These are phyloP conservation scores for Polypedilum vanderplanki DNA, from an alignment of 1,140 invertebrate species.

Conservation along the genomic window DNA sequence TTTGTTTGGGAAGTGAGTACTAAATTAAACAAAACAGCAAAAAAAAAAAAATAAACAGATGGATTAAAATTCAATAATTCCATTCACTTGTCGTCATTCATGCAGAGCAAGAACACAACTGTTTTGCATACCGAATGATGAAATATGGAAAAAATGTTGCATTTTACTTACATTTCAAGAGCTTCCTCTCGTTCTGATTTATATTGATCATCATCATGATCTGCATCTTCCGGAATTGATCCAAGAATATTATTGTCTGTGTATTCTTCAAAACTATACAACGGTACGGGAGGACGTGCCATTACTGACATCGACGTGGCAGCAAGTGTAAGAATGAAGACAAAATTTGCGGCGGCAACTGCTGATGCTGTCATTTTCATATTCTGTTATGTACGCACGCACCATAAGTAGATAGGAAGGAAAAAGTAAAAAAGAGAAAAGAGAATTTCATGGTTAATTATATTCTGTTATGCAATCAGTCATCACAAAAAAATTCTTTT, in stretches of 20 bases:
- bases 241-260: conserved; percentile 17
- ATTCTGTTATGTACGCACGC: background rate
- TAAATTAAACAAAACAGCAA: background rate
- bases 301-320: conserved; percentile 21
- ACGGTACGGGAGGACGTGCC: background rate
- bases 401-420: background rate
- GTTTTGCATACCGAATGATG: background rate
- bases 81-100: background rate
- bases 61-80: background rate
- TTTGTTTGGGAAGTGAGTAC: background rate
- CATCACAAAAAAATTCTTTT: background rate
- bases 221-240: background rate
- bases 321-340: conserved; percentile 9
- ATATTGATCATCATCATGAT: background rate
- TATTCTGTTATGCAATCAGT: conserved; percentile 17
- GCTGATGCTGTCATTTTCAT: conserved; percentile 13
- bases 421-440: background rate
- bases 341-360: background rate
- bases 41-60: background rate
- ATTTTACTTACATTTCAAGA: background rate
- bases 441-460: background rate
- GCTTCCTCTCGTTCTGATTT: background rate
- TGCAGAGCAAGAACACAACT: background rate
- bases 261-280: background rate
- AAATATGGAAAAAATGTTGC: background rate